Conservation (phyloP, 2,888 invertebrate genomes). For the Phytoseiulus persimilis region DNA sequence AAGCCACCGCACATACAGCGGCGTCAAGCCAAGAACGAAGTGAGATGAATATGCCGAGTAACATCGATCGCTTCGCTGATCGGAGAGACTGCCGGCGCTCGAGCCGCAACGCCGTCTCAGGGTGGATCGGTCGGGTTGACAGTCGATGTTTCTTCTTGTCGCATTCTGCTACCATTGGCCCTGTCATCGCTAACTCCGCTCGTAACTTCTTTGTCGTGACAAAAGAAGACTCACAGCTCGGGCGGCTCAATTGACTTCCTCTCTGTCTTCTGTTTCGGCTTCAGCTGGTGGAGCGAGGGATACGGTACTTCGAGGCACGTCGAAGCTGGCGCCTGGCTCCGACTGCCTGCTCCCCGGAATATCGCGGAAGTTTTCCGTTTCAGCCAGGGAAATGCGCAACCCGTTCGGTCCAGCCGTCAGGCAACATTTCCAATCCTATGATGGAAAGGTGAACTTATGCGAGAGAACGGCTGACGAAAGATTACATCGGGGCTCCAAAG, state of each 20-base stretch:
- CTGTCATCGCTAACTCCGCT: not conserved
- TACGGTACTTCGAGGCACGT: not conserved
- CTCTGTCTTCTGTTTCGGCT: not conserved
- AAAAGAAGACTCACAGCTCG: not conserved
- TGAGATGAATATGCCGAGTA: not conserved
- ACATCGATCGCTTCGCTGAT: not conserved
- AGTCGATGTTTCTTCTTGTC: slow-evolving; percentile 5
- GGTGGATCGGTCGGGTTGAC: not conserved
- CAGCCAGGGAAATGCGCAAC: too few species aligned
- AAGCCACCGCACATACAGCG: not conserved
- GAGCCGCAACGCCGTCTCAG: not conserved
- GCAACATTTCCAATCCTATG: too few species aligned
- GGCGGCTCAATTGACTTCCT: not conserved
- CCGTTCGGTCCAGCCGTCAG: too few species aligned
- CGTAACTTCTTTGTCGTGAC: slow-evolving; percentile 5
- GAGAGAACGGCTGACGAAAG: too few species aligned
- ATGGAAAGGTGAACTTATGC: too few species aligned
- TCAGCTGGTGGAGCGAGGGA: not conserved
- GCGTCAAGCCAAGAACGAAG: not conserved
- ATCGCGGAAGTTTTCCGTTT: too few species aligned
- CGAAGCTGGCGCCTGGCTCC: not conserved
- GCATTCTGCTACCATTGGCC: not conserved
- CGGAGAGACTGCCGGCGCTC: not conserved
- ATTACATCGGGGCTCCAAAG: not conserved
- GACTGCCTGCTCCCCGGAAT: too few species aligned